Evolutionary conservation across 1,140 invertebrate species (phyloP).

Genomic region (Nephila pilipes): DNA sequence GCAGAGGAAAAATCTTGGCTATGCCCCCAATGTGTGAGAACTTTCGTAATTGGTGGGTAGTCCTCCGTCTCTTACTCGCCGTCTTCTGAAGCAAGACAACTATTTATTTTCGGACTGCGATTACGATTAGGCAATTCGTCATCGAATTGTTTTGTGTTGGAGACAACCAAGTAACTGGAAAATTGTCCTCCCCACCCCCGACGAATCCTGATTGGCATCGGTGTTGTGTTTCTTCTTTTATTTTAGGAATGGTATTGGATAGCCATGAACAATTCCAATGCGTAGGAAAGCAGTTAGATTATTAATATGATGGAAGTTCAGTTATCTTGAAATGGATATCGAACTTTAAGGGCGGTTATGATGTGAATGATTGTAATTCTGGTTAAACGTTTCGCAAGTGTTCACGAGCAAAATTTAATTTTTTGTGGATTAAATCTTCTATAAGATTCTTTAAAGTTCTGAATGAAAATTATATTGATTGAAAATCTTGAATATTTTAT

Average conservation of each 20-base stretch:
- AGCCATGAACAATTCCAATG: conserved; percentile 38
- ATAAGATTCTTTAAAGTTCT: too few relatives aligned
- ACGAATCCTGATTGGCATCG: conserved; percentile 21
- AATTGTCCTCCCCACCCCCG: neutral
- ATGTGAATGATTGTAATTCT: too few relatives aligned
- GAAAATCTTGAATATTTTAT: too few relatives aligned
- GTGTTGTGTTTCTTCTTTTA: conserved; percentile 1
- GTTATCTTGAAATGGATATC: neutral
- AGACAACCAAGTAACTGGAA: conserved; percentile 21
- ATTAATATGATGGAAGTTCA: conserved; percentile 1
- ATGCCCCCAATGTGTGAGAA: conserved; percentile 79
- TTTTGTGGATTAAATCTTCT: too few relatives aligned
- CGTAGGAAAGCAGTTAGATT: neutral
- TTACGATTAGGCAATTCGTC: conserved; percentile 34
- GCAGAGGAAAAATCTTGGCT: conserved; percentile 93
- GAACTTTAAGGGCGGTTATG: neutral
- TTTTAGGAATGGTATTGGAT: conserved; percentile 17
- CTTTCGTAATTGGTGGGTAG: neutral
- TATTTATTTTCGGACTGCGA: conserved; percentile 17
- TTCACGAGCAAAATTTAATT: too few relatives aligned
- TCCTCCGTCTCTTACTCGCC: conserved; percentile 1
- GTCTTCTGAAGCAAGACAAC: conserved; percentile 28
- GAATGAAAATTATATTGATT: too few relatives aligned
- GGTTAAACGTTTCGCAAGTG: too few relatives aligned
- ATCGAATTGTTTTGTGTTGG: conserved; percentile 22